Conservation (phyloP, 2,888 invertebrate genomes). For the Metopia argyrocephala region DNA sequence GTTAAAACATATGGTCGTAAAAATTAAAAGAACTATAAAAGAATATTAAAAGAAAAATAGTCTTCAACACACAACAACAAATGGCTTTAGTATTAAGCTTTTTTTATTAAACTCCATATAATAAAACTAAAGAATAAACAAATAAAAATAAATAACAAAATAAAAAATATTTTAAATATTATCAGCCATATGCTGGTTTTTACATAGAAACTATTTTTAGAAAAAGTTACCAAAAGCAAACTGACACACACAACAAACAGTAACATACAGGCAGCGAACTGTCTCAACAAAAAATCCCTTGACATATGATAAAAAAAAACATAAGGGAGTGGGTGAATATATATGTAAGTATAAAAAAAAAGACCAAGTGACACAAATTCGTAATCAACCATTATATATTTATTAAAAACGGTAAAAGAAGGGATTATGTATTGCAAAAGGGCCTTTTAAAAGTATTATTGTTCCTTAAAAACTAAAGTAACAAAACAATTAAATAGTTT, state of each 20-base stretch:
- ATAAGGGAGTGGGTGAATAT: neutral
- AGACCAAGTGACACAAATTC: constrained; percentile 13
- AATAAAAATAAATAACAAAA: neutral
- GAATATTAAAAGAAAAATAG: too few species aligned
- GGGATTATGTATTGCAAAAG: neutral
- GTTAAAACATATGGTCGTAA: too few species aligned
- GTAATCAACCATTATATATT: neutral
- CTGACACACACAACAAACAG: neutral
- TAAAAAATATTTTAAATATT: neutral
- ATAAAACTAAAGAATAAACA: neutral
- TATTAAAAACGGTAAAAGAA: neutral
- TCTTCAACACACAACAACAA: too few species aligned
- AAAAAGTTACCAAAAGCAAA: neutral
- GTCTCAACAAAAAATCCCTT: neutral
- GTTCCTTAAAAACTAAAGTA: too few species aligned
- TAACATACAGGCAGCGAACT: too few species aligned
- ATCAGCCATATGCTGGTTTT: constrained; percentile 30
- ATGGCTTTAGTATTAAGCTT: too few species aligned
- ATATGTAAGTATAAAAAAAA: neutral
- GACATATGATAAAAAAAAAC: neutral
- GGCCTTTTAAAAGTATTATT: too few species aligned
- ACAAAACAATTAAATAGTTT: too few species aligned
- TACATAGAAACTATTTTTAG: constrained; percentile 47
- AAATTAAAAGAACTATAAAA: too few species aligned
- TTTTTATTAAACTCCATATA: too few species aligned